Evolutionary conservation across 2,797 vertebrate genomes (phyloP), one percentile per base, ranked within the genome.

Genomic region (Tinamus major): DNA sequence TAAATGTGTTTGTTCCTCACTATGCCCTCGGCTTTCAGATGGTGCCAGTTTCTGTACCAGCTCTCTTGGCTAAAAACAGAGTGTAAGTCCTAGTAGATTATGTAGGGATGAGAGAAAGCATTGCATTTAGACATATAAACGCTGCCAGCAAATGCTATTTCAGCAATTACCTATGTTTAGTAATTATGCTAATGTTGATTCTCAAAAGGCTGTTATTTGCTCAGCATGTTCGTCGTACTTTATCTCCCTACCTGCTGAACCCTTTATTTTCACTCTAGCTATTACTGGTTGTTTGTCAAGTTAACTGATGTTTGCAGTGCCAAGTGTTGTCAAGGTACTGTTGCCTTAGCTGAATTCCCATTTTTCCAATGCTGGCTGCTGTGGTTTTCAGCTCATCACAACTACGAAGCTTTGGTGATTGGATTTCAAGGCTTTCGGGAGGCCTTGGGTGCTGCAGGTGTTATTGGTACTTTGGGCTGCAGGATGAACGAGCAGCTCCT

Each of bases 171-270:
- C 59, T 96, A 95, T 97, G 97, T 98, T 97, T 97, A 96, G 97
- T 97, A 97, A 98, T 98, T 98, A 98, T 97, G 97, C 96, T 98
- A 98, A 97, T 98, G 96, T 89, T 93, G 96, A 97, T 93, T 97
- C 97, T 97, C 97, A 95, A 97, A 97, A 96, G 96, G 93, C 96
- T 98, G 97, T 96, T 97, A 98, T 98, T 98, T 98, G 95, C 97
- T 96, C 97, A 96, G 97, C 96, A 37, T 93, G 97, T 95, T 97
- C 96, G 79, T 96, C 76, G 77, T 94, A 90, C 96, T 96, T 97
- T 97, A 96, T 97, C 97, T 97, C 96, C 85, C 96, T 97, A 98
- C 97, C 97, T 97, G 96, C 92, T 97, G 95, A 96, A 92, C 96
- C 94, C 94, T 97, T 97, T 97, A 98, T 98, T 96, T 92, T 96